phyloP scores from a whole-genome alignment of 2,113 vertebrate species.

The Galbula dea region DNA sequence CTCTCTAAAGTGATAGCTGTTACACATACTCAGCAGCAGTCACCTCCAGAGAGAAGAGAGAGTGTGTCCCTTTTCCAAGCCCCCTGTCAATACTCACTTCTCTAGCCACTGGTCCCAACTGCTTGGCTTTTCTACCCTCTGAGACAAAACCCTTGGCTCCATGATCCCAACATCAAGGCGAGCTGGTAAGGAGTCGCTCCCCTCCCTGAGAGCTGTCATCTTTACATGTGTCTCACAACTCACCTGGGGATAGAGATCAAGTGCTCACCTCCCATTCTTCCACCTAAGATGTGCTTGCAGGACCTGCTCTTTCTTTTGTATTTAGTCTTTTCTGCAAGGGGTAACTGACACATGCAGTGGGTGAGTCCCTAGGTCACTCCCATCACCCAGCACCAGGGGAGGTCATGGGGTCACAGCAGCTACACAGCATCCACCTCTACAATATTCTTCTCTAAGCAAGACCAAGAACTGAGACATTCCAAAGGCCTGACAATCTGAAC shows the following conservation, averaged over 20 bases:
- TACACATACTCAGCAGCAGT: background rate
- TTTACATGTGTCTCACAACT: background rate
- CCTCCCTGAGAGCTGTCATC: background rate
- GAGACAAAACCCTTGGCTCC: too few species aligned
- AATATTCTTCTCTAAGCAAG: too few species aligned
- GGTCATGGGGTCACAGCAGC: background rate
- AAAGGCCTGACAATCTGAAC: too few species aligned
- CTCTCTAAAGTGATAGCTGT: background rate
- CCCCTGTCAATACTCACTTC: background rate
- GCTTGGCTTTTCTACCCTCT: background rate
- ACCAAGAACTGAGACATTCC: too few species aligned
- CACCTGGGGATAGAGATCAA: background rate
- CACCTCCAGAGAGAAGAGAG: background rate
- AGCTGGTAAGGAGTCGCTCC: background rate
- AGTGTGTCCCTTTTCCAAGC: background rate
- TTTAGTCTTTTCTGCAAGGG: background rate
- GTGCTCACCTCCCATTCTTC: background rate
- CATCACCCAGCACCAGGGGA: background rate
- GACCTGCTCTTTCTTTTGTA: background rate
- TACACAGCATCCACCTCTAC: background rate
- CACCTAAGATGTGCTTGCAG: background rate
- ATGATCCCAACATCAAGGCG: background rate
- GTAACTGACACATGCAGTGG: background rate
- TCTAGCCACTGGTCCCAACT: background rate
- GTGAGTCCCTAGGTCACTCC: background rate